Evolutionary conservation across 37 sponge, comb jelly and placozoan species (phyloP), one percentile per base, ranked within the genome.

Genomic region (Cladorhizidae sp.): DNA sequence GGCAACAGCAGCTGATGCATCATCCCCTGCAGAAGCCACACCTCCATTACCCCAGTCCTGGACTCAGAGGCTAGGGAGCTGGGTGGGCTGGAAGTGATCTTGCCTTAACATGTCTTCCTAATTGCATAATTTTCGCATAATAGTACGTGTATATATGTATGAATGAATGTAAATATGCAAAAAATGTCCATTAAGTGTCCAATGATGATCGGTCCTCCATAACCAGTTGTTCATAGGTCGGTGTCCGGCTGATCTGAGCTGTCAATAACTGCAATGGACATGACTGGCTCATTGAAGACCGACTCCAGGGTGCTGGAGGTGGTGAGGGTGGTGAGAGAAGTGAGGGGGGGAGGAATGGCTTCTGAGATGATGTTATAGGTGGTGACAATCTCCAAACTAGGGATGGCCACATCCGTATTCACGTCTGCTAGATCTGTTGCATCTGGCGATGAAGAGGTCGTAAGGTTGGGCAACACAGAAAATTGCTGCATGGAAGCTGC

Each of bases 261-360:
- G 35, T 82, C 83, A 23, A 76, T 64, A 15, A 77, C 79, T 1
- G 86, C 89, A 20, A 81, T 78, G 63, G 72, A 85, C 70, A 68
- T 78, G 18, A 92, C 73, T 43, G 93, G 89, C 70, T 92, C 93
- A 45, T 82, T 85, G 40, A 92, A 80, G 55, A 88, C 89, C 0
- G 89, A 80, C 54, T 92, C 93, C 56, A 88, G 85, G 7, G 86
- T 81, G 42, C 82, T 75, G 38, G 81, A 70, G 21, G 89, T 79
- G 0, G 86, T 80, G 49, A 92, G 85, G 49, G 80, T 68, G 17
- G 89, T 70, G 40, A 88, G 70, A 52, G 88, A 82, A 28, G 88
- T 64, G 64, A 85, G 86, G 37, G 86, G 67, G 8, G 80, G 77
- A 22, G 83, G 77, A 23, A 82, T 70, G 45, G 71, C 23, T 54